phyloP scores from a whole-genome alignment of 2,797 vertebrate genomes.

The Lacerta viridis region DNA sequence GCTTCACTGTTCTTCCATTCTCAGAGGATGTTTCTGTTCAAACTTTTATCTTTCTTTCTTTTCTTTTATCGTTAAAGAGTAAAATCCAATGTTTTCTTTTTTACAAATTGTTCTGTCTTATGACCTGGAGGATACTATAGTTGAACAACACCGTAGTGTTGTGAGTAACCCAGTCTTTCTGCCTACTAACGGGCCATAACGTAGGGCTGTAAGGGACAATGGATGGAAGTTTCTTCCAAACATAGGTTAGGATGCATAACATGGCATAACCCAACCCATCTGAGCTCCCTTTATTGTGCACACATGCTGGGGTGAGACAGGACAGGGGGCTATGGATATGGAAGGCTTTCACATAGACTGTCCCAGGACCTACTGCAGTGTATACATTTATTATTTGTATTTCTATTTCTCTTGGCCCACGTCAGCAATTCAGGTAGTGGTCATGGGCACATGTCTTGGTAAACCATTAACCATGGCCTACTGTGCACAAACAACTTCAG shows the following conservation, averaged over 20 bases:
- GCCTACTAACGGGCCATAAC: neutral
- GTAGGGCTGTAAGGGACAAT: neutral
- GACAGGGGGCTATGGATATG: no score
- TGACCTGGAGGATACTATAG: neutral
- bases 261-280: neutral
- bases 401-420: neutral
- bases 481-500: no score
- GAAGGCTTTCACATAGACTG: no score
- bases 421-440: neutral
- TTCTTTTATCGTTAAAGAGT: neutral
- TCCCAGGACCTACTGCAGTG: no score
- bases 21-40: constrained; percentile 7
- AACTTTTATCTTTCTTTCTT: constrained; percentile 38
- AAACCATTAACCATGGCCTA: no score
- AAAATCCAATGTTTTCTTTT: neutral
- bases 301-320: no score
- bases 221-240: neutral
- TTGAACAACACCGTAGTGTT: neutral
- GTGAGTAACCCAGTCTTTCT: neutral
- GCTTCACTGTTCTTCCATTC: constrained; percentile 3
- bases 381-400: no score
- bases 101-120: neutral
- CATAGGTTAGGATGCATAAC: neutral
- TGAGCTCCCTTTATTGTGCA: neutral
- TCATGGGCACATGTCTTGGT: no score